These are phyloP conservation scores for Dendrolimus houi DNA, from an alignment of 2,888 invertebrate genomes.

Conservation along the genomic window DNA sequence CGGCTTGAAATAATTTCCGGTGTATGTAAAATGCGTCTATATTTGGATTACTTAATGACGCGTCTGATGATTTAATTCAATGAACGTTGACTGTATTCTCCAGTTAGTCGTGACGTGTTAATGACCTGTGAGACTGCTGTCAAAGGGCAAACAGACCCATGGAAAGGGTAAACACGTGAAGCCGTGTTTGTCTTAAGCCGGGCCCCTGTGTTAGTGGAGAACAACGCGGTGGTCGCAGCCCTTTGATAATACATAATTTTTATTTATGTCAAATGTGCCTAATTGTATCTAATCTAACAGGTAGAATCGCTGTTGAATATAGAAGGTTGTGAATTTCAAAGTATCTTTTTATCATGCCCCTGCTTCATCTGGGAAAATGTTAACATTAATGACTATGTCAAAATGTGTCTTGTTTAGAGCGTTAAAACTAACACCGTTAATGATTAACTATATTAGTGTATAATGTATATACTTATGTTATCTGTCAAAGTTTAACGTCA, in stretches of 20 bases:
- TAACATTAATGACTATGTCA: too few relatives aligned
- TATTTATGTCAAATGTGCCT: constrained; percentile 5
- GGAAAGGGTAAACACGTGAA: constrained; percentile 43
- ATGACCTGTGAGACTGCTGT: constrained; percentile 74
- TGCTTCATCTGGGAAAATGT: too few relatives aligned
- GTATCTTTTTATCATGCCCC: too few relatives aligned
- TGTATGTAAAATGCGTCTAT: constrained; percentile 17
- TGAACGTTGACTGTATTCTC: constrained; percentile 30
- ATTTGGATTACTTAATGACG: constrained; percentile 35
- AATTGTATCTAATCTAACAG: too few relatives aligned
- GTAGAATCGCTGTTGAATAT: too few relatives aligned
- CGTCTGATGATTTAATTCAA: constrained; percentile 43
- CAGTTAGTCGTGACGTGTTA: constrained; percentile 65
- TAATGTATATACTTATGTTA: too few relatives aligned
- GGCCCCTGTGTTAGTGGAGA: constrained; percentile 47
- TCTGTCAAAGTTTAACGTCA: too few relatives aligned
- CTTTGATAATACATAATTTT: constrained; percentile 11
- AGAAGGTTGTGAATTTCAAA: too few relatives aligned
- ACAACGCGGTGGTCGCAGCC: constrained; percentile 45
- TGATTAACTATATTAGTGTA: too few relatives aligned
- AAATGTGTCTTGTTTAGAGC: too few relatives aligned
- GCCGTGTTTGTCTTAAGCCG: constrained; percentile 42
- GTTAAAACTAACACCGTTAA: too few relatives aligned
- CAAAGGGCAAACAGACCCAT: constrained; percentile 63
- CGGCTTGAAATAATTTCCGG: constrained; percentile 28